Conservation (phyloP, 2,888 invertebrate genomes). For the Tupiocoris notatus region DNA sequence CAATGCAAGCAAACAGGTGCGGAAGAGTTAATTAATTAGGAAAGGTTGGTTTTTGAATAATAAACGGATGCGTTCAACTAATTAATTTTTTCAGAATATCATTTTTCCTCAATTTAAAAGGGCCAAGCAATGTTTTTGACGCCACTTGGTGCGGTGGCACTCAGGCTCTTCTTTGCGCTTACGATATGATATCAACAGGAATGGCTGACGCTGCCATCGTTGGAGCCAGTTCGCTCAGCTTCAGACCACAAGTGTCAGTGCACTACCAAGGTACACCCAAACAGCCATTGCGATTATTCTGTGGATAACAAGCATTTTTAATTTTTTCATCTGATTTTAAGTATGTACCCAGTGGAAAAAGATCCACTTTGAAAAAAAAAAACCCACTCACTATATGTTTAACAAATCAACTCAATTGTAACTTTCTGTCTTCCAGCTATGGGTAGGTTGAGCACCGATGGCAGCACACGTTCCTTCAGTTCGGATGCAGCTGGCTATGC, state of each 20-base stretch:
- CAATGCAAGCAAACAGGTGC: slow-evolving; percentile 62
- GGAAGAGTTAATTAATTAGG: not conserved
- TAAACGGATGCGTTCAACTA: not conserved
- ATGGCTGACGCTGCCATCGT: slow-evolving; percentile 61
- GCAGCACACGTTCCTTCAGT: slow-evolving; percentile 4
- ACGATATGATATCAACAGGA: slow-evolving; percentile 53
- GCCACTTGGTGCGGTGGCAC: slow-evolving; percentile 67
- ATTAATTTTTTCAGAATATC: slow-evolving; percentile 58
- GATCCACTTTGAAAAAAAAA: not conserved
- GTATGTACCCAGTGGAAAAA: not conserved
- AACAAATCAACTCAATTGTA: not conserved
- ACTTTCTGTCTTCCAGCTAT: slow-evolving; percentile 8
- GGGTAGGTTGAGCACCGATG: slow-evolving; percentile 8
- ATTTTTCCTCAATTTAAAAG: slow-evolving; percentile 62
- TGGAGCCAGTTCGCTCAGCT: slow-evolving; percentile 59
- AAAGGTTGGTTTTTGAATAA: not conserved
- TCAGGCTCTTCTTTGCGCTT: slow-evolving; percentile 60
- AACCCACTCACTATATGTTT: not conserved
- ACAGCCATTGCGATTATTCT: not conserved
- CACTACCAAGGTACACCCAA: slow-evolving; percentile 59
- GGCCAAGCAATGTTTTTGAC: slow-evolving; percentile 62
- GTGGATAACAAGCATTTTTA: not conserved
- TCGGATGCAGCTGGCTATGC: slow-evolving; percentile 55
- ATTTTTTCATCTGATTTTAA: not conserved
- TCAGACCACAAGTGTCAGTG: slow-evolving; percentile 63